These are phyloP conservation scores for Atta colombica DNA, from an alignment of 1,140 invertebrate genomes.

Conservation along the genomic window DNA sequence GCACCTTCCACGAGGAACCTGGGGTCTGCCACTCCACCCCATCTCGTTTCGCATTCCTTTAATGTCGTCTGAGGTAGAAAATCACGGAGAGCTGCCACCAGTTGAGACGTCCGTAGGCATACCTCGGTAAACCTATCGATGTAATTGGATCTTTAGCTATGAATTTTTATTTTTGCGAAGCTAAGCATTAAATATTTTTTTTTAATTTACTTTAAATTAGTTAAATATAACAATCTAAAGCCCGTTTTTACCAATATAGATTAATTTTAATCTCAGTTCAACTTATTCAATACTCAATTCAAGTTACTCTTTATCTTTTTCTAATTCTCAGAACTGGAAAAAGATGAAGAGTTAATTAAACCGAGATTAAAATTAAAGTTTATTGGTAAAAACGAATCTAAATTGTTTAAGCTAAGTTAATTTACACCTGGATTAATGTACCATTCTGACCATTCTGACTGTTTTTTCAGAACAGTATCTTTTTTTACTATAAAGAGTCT, in stretches of 20 bases:
- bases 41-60: constrained; percentile 91
- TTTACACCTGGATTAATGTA: not conserved
- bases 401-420: not conserved
- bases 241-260: too few species aligned
- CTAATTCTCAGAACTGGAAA: too few species aligned
- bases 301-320: too few species aligned
- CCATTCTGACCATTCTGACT: not conserved
- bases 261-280: too few species aligned
- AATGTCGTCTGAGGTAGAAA: constrained; percentile 92
- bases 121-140: constrained; percentile 90
- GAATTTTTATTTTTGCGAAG: not conserved
- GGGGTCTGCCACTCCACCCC: constrained; percentile 92
- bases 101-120: constrained; percentile 92
- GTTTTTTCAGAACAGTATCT: not conserved
- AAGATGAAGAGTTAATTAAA: too few species aligned
- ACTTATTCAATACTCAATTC: too few species aligned
- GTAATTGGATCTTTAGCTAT: not conserved
- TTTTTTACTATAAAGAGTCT: not conserved
- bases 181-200: not conserved
- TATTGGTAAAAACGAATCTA: not conserved
- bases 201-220: not conserved
- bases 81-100: constrained; percentile 91
- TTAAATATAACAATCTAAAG: not conserved
- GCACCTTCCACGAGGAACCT: constrained; percentile 92
- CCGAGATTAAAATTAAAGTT: too few species aligned